Percentiles rank a stretch among this genome's conserved stretches.
These are phyloP conservation scores for Clivina fossor DNA, from an alignment of 2,888 invertebrate genomes.

Conservation along the genomic window DNA sequence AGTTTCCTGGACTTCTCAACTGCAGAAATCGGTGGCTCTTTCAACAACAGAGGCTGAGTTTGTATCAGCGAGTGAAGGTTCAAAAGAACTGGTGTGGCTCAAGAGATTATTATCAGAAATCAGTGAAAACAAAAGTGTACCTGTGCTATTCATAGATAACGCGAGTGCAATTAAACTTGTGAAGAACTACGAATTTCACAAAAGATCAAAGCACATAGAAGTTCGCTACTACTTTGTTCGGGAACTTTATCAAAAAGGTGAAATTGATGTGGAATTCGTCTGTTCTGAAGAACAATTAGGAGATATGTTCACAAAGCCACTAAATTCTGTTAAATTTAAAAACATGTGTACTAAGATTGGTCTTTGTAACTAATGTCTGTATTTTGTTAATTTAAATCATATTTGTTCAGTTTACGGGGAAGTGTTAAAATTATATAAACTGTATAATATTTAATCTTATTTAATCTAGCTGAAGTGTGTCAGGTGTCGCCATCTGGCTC, in stretches of 20 bases:
- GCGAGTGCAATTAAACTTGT: slow-evolving; percentile 30
- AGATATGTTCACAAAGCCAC: slow-evolving; percentile 10
- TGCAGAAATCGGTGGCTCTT: no score
- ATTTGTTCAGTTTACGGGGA: no score
- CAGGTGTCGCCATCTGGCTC: no score
- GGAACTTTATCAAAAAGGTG: slow-evolving; percentile 39
- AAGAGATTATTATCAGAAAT: slow-evolving; percentile 3
- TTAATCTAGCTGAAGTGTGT: no score
- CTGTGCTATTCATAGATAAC: not conserved
- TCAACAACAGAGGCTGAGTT: slow-evolving; percentile 41
- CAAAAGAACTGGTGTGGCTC: slow-evolving; percentile 12
- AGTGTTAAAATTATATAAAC: no score
- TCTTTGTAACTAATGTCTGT: no score
- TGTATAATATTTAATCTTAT: no score
- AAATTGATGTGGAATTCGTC: slow-evolving; percentile 39
- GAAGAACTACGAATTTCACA: slow-evolving; percentile 36
- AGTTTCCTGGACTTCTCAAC: slow-evolving; percentile 38
- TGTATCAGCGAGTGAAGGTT: slow-evolving; percentile 41
- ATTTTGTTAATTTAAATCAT: no score
- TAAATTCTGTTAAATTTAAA: no score
- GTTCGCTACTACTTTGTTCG: slow-evolving; percentile 23
- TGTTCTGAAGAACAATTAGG: slow-evolving; percentile 14
- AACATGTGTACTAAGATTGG: no score
- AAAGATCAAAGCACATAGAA: slow-evolving; percentile 11
- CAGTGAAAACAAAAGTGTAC: not conserved